A percentile compares a stretch with the other conserved stretches of the same genome.
These are phyloP conservation scores for Propithecus perrieri DNA, from an alignment of 2,797 vertebrate species.

Conservation along the genomic window DNA sequence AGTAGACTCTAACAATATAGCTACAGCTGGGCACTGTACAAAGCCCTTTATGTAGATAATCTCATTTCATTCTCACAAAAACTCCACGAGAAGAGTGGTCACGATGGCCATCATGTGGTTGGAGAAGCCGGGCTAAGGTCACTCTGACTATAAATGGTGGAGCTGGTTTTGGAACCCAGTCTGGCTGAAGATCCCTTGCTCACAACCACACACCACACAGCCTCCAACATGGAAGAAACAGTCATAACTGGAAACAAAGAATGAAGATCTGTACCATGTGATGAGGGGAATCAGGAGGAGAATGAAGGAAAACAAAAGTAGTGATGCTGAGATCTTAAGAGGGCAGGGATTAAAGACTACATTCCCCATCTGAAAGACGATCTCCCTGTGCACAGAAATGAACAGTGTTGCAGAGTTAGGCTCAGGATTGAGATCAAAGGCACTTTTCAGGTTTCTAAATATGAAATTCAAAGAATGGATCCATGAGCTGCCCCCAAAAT, in stretches of 20 bases:
- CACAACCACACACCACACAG: neutral
- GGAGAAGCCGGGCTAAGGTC: neutral
- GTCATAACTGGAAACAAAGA: neutral
- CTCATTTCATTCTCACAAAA: neutral
- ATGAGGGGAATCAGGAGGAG: neutral
- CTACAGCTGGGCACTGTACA: neutral
- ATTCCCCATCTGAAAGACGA: neutral
- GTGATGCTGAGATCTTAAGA: neutral
- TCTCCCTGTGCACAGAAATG: neutral
- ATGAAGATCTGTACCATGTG: neutral
- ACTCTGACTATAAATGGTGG: neutral
- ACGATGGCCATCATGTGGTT: neutral
- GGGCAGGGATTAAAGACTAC: neutral
- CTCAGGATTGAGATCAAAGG: neutral
- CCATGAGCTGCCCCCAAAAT: neutral
- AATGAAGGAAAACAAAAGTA: neutral
- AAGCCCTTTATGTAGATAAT: neutral
- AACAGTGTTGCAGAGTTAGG: neutral
- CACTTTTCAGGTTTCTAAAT: neutral
- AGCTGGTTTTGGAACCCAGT: neutral
- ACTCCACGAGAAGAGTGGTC: neutral
- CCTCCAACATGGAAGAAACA: neutral
- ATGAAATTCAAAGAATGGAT: constrained; percentile 28
- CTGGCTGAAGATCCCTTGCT: neutral
- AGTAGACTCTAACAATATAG: neutral